Conservation (phyloP, 2,113 vertebrate genomes). For the Sebastes fasciatus region DNA sequence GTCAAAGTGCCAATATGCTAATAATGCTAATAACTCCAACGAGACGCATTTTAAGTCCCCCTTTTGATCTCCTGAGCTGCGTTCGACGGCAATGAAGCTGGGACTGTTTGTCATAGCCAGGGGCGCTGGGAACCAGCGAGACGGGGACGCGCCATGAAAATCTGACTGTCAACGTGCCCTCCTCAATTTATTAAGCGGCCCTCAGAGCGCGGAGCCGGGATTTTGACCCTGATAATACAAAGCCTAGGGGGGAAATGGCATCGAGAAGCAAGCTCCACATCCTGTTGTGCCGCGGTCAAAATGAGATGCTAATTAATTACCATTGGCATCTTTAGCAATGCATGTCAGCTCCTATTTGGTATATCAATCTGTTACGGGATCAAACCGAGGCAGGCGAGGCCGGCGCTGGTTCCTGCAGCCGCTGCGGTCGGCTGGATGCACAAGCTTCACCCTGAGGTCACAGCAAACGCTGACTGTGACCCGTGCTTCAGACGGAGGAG, state of each 20-base stretch:
- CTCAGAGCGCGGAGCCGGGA: constrained; percentile 86
- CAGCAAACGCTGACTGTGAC: not conserved
- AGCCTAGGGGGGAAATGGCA: constrained; percentile 91
- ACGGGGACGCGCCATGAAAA: constrained; percentile 88
- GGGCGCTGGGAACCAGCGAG: constrained; percentile 78
- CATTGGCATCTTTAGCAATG: constrained; percentile 96
- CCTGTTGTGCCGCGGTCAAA: constrained; percentile 92
- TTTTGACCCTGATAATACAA: constrained; percentile 92
- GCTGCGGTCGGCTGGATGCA: constrained; percentile 23
- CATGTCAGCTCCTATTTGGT: constrained; percentile 95
- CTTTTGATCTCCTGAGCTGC: constrained; percentile 73
- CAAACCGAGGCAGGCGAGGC: constrained; percentile 77
- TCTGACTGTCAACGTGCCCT: constrained; percentile 88
- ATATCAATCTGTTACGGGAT: constrained; percentile 89
- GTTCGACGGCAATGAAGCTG: constrained; percentile 73
- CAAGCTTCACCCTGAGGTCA: constrained; percentile 53
- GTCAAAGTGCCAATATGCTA: constrained; percentile 50
- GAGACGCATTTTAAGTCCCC: constrained; percentile 41
- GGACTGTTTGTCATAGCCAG: constrained; percentile 83
- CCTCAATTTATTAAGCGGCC: constrained; percentile 90
- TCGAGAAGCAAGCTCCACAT: constrained; percentile 88
- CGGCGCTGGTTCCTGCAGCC: constrained; percentile 48
- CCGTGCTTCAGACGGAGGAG: constrained; percentile 24
- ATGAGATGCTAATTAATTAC: constrained; percentile 99
- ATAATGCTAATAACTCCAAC: constrained; percentile 50